phyloP scores from a whole-genome alignment of 2,888 invertebrate genomes.

The Euplagia quadripunctaria region DNA sequence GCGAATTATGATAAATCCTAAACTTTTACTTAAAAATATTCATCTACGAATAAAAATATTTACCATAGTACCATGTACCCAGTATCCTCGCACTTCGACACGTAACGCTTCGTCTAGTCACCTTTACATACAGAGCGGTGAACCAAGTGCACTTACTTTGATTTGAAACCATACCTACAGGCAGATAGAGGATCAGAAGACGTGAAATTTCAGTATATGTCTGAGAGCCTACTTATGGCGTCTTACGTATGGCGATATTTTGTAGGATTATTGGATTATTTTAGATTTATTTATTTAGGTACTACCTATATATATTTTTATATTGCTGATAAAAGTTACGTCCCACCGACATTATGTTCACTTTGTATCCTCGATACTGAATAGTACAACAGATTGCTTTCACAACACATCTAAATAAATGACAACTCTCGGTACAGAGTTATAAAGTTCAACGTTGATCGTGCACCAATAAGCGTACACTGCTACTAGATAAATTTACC shows the following conservation, averaged over 20 bases:
- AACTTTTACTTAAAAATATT: neutral
- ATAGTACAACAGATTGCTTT: neutral
- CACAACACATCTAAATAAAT: neutral
- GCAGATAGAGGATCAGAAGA: constrained; percentile 10
- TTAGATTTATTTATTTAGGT: neutral
- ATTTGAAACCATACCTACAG: constrained; percentile 21
- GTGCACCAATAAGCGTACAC: neutral
- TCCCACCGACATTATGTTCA: neutral
- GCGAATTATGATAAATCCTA: neutral
- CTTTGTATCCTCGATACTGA: neutral
- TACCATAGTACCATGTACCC: neutral
- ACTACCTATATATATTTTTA: too few species aligned
- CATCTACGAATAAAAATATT: neutral
- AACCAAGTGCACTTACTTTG: constrained; percentile 41
- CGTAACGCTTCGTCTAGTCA: constrained; percentile 26
- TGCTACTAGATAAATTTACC: neutral
- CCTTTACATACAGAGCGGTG: constrained; percentile 21
- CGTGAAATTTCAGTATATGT: neutral
- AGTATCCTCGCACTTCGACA: constrained; percentile 30
- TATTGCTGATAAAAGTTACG: too few species aligned
- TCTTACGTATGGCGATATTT: neutral
- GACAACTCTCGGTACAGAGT: neutral
- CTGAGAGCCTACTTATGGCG: neutral
- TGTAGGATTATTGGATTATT: neutral
- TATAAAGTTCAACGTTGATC: neutral